A percentile compares a stretch with the other conserved stretches of the same genome.
Conservation (phyloP, 1,140 invertebrate species). For the Drosophila punjabiensis region DNA sequence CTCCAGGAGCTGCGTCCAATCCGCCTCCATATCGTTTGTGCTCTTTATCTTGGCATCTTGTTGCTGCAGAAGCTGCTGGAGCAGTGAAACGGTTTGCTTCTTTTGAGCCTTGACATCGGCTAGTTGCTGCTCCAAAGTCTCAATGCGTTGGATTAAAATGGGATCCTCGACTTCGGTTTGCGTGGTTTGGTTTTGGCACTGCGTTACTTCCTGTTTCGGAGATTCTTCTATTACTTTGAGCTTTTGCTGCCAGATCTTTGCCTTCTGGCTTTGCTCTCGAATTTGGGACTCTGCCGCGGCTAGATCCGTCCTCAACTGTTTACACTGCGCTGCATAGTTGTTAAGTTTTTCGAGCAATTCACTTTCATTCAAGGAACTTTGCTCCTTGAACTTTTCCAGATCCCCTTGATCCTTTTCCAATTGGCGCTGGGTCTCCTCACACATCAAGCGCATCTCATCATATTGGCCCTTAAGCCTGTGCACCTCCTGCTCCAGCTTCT, state of each 20-base stretch:
- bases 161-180: constrained; percentile 31
- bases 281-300: constrained; percentile 32
- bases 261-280: constrained; percentile 11
- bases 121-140: constrained; percentile 59
- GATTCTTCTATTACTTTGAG: constrained; percentile 3
- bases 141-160: constrained; percentile 53
- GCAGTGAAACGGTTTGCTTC: constrained; percentile 57
- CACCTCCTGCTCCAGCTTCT: constrained; percentile 52
- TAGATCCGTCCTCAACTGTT: constrained; percentile 29
- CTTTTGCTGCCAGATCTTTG: constrained; percentile 27
- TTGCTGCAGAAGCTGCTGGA: constrained; percentile 62
- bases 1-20: constrained; percentile 69
- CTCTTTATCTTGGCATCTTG: constrained; percentile 74
- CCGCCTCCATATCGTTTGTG: constrained; percentile 65
- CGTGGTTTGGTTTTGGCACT: constrained; percentile 20
- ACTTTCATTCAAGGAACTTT: constrained; percentile 33
- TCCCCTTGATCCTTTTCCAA: constrained; percentile 43
- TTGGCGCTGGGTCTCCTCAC: constrained; percentile 46
- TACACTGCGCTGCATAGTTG: constrained; percentile 44
- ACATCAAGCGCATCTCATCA: constrained; percentile 47
- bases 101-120: constrained; percentile 50
- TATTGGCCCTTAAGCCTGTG: constrained; percentile 45
- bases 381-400: constrained; percentile 32
- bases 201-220: background rate
- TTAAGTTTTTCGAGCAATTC: constrained; percentile 38